Base-by-base conservation (phyloP, 1,140 invertebrate genomes). In the Venturia canescens region DNA sequence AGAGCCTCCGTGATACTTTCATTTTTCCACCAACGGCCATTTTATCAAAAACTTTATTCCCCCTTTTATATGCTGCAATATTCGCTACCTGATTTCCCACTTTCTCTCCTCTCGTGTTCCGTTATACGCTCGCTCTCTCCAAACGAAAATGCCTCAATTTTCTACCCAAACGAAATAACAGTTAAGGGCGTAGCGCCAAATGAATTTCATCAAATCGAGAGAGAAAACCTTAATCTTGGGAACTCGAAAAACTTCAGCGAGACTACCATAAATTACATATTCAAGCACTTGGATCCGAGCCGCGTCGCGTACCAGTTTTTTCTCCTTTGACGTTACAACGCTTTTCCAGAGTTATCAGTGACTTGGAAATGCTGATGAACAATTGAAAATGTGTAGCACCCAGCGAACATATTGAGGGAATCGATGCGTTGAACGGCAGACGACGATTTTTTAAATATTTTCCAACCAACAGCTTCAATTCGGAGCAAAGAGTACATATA, bases 111-210 rank as follows among this genome's bases (percentile, higher is more conserved):
- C 15, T 26, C n/a, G 7, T n/a, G 53, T 69, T 31, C 15, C 66
- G 31, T 69, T 69, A 63, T 63, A 26, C 11, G 13, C 29, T 29
- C 66, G 29, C 66, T 29, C 13, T 27, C 27, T 31, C 3, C 2
- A 31, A 69, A 31, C 29, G 27, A 69, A 69, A 69, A 29, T 69
- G 66, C 66, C 66, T 69, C 66, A 69, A 69, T 69, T 69, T 69
- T 9, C 66, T 29, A 13, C 9, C 21, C 6, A n/a, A 69, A n/a
- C 66, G 16, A 34, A 34, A 31, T 31, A 34, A 69, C 13, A 66
- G 9, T 9, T 27, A 13, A 29, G 23, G 27, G 29, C 63, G 63
- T n/a, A 26, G 18, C 9, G 63, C 26, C 9, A 66, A 66, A 66
- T 29, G 63, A 31, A 69, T 69, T 69, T 69, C 31, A 69, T 27